A percentile compares a stretch with the other conserved stretches of the same genome.
phyloP scores from a whole-genome alignment of 2,113 vertebrate species.

The Bujurquina vittata region DNA sequence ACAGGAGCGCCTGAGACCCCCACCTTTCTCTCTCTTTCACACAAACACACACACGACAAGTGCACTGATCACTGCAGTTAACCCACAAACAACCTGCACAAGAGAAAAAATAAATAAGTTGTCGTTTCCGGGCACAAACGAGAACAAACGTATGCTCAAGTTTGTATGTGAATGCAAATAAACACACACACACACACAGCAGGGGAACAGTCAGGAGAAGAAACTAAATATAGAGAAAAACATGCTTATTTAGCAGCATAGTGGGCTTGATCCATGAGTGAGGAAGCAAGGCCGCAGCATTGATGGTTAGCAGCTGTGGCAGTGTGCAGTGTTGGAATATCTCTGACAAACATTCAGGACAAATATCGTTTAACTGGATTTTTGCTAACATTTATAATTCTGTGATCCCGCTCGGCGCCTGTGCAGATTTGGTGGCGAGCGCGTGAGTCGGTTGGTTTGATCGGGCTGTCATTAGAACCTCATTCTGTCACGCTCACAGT shows the following conservation, averaged over 20 bases:
- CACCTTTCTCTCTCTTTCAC: slow-evolving; percentile 15
- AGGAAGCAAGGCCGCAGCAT: background rate
- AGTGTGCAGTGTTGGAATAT: background rate
- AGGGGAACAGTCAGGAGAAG: background rate
- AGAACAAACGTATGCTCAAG: background rate
- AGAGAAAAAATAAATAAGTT: slow-evolving; percentile 4
- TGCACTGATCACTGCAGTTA: slow-evolving; percentile 35
- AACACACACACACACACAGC: slow-evolving; percentile 5
- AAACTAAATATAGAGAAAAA: slow-evolving; percentile 41
- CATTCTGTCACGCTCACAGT: slow-evolving; percentile 48
- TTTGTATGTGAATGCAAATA: slow-evolving; percentile 40
- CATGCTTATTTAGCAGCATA: slow-evolving; percentile 40
- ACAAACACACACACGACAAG: slow-evolving; percentile 12
- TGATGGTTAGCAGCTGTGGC: slow-evolving; percentile 48
- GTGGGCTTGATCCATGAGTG: slow-evolving; percentile 55
- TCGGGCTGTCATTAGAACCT: slow-evolving; percentile 31
- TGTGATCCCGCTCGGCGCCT: slow-evolving; percentile 7
- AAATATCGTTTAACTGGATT: background rate
- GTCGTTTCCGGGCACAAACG: background rate
- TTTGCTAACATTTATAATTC: background rate
- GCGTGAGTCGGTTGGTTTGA: slow-evolving; percentile 14
- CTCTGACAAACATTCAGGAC: background rate
- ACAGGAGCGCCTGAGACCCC: slow-evolving; percentile 71
- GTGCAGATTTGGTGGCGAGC: background rate
- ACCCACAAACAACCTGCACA: slow-evolving; percentile 18